Conservation (phyloP, 2,797 vertebrate species). For the Phrynocephalus guinanensis region DNA sequence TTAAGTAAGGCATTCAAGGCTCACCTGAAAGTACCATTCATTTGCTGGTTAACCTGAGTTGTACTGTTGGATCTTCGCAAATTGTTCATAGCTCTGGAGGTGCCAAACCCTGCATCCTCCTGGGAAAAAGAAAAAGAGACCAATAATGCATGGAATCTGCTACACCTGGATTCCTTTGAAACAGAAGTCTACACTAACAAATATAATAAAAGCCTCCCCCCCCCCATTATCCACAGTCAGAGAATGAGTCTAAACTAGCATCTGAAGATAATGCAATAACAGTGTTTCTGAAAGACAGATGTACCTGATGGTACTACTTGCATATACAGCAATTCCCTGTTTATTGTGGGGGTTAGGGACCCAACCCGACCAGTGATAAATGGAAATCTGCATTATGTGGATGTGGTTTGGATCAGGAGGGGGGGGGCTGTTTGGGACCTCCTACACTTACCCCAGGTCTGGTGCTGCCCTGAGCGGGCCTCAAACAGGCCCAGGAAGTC, state of each 20-base stretch:
- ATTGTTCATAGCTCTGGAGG: slow-evolving; percentile 89
- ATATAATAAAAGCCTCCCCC: neutral
- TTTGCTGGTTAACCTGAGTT: slow-evolving; percentile 88
- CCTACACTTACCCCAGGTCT: no score
- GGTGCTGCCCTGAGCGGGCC: no score
- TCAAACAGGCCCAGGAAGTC: no score
- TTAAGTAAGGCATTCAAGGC: neutral
- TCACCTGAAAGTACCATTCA: slow-evolving; percentile 81
- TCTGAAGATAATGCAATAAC: neutral
- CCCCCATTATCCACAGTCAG: neutral
- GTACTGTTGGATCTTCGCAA: slow-evolving; percentile 91
- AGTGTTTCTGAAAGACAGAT: neutral
- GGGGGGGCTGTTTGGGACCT: no score
- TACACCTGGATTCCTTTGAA: neutral
- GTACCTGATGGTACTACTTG: neutral
- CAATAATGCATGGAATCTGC: neutral
- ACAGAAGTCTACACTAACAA: neutral
- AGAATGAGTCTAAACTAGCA: neutral
- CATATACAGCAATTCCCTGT: neutral
- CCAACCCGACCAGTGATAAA: no score
- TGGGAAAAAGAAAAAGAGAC: slow-evolving; percentile 60
- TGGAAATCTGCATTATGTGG: no score
- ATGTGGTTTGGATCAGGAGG: no score
- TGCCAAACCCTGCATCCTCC: slow-evolving; percentile 77
- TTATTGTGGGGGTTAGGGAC: no score